These are phyloP conservation scores for Drosophila sechellia DNA, from an alignment of 1,140 invertebrate genomes.

Conservation along the genomic window DNA sequence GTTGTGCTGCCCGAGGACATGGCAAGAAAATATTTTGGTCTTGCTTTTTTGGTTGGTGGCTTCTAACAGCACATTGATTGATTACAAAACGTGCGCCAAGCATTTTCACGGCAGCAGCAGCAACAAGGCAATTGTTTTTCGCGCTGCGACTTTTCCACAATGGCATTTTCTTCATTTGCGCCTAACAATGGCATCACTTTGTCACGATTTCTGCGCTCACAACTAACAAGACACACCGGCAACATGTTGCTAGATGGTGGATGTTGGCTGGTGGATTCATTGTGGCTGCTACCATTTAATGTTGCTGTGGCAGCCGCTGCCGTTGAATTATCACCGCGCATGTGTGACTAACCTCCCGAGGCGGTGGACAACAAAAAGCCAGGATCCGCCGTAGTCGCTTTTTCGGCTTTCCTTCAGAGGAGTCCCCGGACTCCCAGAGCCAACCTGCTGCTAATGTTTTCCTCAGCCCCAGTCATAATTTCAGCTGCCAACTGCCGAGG, in stretches of 20 bases:
- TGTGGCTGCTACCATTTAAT: slow-evolving; percentile 75
- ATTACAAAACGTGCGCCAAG: slow-evolving; percentile 78
- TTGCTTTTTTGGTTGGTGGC: slow-evolving; percentile 31
- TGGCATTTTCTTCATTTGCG: slow-evolving; percentile 83
- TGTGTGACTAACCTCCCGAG: slow-evolving; percentile 76
- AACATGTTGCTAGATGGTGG: slow-evolving; percentile 61
- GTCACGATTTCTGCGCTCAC: slow-evolving; percentile 73
- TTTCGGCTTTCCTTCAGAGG: slow-evolving; percentile 14
- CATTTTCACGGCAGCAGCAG: slow-evolving; percentile 69
- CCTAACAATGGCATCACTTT: slow-evolving; percentile 82
- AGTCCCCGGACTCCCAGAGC: background rate
- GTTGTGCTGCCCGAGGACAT: slow-evolving; percentile 46
- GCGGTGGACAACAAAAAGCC: slow-evolving; percentile 78
- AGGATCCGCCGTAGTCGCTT: slow-evolving; percentile 17
- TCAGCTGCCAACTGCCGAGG: slow-evolving; percentile 50
- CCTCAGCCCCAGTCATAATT: slow-evolving; percentile 71
- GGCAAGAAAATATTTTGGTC: slow-evolving; percentile 60
- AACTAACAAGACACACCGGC: slow-evolving; percentile 76
- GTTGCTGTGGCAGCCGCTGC: slow-evolving; percentile 52
- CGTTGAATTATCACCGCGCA: slow-evolving; percentile 77
- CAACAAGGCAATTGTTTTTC: slow-evolving; percentile 70
- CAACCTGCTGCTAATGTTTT: slow-evolving; percentile 74
- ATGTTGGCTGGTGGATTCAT: slow-evolving; percentile 22
- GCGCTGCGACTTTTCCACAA: slow-evolving; percentile 71
- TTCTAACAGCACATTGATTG: slow-evolving; percentile 70